Conservation (phyloP, 2,113 vertebrate species). For the Strix uralensis region DNA sequence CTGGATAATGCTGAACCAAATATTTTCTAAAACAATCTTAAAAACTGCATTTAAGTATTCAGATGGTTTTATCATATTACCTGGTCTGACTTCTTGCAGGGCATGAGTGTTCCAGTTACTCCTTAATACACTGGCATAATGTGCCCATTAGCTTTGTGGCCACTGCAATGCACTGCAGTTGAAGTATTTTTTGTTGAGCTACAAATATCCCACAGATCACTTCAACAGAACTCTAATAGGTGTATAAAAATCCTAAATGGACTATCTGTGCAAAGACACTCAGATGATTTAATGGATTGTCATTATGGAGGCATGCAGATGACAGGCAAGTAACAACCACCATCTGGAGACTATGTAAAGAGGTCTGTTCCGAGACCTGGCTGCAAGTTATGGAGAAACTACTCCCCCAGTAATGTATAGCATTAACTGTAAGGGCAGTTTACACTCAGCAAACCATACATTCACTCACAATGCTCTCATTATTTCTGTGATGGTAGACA, state of each 20-base stretch:
- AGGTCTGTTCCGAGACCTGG: neutral
- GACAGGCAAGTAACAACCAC: neutral
- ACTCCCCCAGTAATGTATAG: neutral
- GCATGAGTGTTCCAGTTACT: neutral
- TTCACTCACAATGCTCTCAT: neutral
- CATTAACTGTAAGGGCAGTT: neutral
- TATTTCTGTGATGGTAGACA: neutral
- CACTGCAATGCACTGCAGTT: neutral
- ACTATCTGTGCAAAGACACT: neutral
- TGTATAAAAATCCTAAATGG: neutral
- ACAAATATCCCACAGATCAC: neutral
- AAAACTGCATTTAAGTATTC: neutral
- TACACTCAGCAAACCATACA: neutral
- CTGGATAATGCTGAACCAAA: neutral
- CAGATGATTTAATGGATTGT: neutral
- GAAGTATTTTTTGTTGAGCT: neutral
- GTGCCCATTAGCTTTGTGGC: neutral
- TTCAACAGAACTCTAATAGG: neutral
- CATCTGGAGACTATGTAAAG: conserved; percentile 22
- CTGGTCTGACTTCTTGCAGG: neutral
- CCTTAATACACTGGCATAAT: neutral
- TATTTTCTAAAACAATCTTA: neutral
- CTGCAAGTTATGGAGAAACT: neutral
- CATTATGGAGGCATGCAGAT: neutral
- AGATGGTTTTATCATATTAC: neutral